Percentiles rank a stretch among this genome's conserved stretches.
These are phyloP conservation scores for Pecten maximus DNA, from an alignment of 2,888 invertebrate genomes.

Conservation along the genomic window DNA sequence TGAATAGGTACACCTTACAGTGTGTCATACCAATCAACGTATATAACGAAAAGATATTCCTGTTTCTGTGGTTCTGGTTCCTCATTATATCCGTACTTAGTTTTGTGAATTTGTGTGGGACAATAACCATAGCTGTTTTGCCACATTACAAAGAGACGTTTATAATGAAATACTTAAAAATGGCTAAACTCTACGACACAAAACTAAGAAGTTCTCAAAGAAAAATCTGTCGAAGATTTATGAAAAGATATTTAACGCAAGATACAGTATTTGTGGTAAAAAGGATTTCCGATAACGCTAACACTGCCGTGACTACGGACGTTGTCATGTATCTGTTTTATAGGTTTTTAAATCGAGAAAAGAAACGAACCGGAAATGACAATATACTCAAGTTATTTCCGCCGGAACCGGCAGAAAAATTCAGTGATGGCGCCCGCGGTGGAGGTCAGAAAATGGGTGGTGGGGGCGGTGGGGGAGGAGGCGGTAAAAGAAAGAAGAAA, in stretches of 20 bases:
- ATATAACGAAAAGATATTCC: slow-evolving; percentile 65
- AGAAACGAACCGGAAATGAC: neutral
- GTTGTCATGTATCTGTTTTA: slow-evolving; percentile 43
- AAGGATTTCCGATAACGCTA: slow-evolving; percentile 48
- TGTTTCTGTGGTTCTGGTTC: slow-evolving; percentile 67
- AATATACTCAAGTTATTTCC: slow-evolving; percentile 1
- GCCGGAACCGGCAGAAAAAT: slow-evolving; percentile 25
- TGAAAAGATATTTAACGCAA: slow-evolving; percentile 48
- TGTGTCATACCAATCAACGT: slow-evolving; percentile 66
- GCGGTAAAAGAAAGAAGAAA: neutral
- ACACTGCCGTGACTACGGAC: slow-evolving; percentile 48
- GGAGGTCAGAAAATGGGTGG: slow-evolving; percentile 20
- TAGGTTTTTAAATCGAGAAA: neutral
- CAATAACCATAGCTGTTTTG: slow-evolving; percentile 43
- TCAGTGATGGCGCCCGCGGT: neutral
- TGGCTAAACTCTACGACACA: slow-evolving; percentile 35
- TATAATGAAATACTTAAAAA: slow-evolving; percentile 56
- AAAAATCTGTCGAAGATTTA: slow-evolving; percentile 47
- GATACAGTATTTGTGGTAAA: slow-evolving; percentile 56
- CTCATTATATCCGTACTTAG: slow-evolving; percentile 49
- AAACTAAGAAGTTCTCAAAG: slow-evolving; percentile 42
- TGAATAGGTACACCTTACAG: slow-evolving; percentile 62
- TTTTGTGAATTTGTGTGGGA: slow-evolving; percentile 49
- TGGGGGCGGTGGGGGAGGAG: neutral
- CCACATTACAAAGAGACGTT: slow-evolving; percentile 48